Conservation (phyloP, 2,888 invertebrate genomes). For the Cancer borealis region DNA sequence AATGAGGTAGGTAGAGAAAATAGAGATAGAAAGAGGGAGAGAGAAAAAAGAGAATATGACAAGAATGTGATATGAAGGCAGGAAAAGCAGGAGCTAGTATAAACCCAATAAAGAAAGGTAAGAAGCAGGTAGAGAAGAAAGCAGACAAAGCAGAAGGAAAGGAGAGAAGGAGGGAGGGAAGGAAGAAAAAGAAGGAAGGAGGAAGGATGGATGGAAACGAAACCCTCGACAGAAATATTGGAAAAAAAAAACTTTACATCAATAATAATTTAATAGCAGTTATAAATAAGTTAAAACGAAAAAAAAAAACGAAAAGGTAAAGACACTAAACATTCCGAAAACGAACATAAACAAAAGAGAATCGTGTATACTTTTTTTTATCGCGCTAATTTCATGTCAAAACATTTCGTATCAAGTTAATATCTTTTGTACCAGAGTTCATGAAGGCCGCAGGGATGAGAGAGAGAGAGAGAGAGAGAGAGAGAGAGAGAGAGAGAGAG, state of each 20-base stretch:
- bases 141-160: background rate
- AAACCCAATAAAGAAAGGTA: background rate
- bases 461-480: slow-evolving; percentile 32
- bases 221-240: background rate
- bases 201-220: slow-evolving; percentile 11
- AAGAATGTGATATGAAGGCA: background rate
- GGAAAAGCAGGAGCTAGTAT: background rate
- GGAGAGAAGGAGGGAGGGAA: background rate
- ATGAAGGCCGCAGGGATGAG: background rate
- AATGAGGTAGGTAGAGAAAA: background rate
- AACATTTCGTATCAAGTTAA: background rate
- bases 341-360: background rate
- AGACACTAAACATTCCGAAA: background rate
- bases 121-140: background rate
- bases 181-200: background rate
- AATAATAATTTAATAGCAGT: no score
- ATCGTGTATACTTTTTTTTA: background rate
- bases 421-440: background rate
- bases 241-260: no score
- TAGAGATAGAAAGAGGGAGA: background rate
- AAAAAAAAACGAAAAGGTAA: background rate
- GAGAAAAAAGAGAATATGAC: background rate
- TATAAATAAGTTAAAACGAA: background rate
- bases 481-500: slow-evolving; percentile 32
- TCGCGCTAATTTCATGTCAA: background rate